A percentile compares a stretch with the other conserved stretches of the same genome.
Conservation (phyloP, 1,140 invertebrate species). For the Ceratina calcarata region DNA sequence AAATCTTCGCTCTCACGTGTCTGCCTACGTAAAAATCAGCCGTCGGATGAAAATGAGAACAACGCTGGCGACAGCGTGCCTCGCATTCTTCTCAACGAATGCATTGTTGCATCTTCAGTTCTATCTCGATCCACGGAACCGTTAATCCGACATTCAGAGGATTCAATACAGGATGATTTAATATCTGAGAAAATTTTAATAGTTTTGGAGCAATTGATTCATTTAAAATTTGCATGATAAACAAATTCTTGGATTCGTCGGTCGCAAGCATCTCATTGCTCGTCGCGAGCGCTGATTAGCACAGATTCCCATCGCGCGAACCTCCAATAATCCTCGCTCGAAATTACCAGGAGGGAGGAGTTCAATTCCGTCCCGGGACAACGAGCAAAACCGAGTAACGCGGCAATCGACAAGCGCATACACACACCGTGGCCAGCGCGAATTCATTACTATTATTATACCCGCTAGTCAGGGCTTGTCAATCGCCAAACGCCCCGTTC, state of each 20-base stretch:
- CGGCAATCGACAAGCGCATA: neutral
- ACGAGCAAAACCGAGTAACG: neutral
- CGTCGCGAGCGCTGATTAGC: neutral
- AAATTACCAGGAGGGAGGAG: neutral
- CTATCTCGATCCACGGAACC: neutral
- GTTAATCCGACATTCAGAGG: neutral
- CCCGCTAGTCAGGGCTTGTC: conserved; percentile 6
- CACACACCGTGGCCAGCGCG: neutral
- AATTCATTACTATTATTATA: conserved; percentile 12
- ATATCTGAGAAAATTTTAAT: neutral
- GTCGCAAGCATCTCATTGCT: too few species aligned
- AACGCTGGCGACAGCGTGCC: conserved; percentile 18
- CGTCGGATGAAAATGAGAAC: conserved; percentile 24
- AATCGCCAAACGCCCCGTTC: neutral
- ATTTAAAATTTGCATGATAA: neutral
- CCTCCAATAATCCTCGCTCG: neutral
- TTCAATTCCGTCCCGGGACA: neutral
- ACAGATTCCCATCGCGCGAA: neutral
- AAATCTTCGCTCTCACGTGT: conserved; percentile 29
- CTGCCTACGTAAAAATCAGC: conserved; percentile 24
- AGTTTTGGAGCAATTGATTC: neutral
- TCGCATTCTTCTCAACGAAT: neutral
- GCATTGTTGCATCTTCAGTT: neutral
- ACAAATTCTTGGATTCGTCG: neutral
- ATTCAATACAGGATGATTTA: too few species aligned